Conservation (phyloP, 2,888 invertebrate genomes). For the Agrotis puta region DNA sequence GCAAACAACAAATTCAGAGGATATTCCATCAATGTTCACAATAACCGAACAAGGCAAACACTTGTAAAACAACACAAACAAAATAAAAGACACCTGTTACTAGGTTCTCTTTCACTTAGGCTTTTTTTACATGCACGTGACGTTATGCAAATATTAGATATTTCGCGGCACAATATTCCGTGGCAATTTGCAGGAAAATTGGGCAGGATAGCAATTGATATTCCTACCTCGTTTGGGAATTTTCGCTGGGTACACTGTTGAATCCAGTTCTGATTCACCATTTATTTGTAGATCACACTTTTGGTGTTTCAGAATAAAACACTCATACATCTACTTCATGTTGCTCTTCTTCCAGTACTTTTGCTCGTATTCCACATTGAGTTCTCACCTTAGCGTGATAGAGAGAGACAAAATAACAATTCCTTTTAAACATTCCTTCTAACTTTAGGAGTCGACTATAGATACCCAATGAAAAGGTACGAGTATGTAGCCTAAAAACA, state of each 20-base stretch:
- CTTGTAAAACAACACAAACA: slow-evolving; percentile 77
- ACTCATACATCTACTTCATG: too few species aligned
- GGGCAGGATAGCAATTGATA: slow-evolving; percentile 87
- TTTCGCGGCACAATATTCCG: slow-evolving; percentile 84
- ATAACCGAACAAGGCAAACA: slow-evolving; percentile 67
- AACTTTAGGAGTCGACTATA: too few species aligned
- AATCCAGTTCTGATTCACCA: slow-evolving; percentile 82
- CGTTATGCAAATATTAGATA: slow-evolving; percentile 84
- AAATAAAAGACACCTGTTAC: slow-evolving; percentile 86
- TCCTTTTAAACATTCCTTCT: too few species aligned
- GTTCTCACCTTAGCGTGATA: too few species aligned
- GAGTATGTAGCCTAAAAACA: too few species aligned
- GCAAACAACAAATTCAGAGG: slow-evolving; percentile 35
- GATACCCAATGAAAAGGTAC: too few species aligned
- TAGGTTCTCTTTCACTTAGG: slow-evolving; percentile 81
- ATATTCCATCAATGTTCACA: slow-evolving; percentile 67
- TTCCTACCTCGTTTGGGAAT: slow-evolving; percentile 86
- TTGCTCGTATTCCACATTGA: too few species aligned
- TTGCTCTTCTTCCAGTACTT: too few species aligned
- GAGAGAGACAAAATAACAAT: too few species aligned
- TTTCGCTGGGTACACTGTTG: slow-evolving; percentile 81
- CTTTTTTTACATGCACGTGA: slow-evolving; percentile 80
- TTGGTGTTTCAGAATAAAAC: too few species aligned
- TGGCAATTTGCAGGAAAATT: slow-evolving; percentile 87
- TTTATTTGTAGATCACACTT: slow-evolving; percentile 69